Percentiles rank a stretch among this genome's conserved stretches.
Conservation (phyloP, 2,797 vertebrate genomes). For the Limosa lapponica region DNA sequence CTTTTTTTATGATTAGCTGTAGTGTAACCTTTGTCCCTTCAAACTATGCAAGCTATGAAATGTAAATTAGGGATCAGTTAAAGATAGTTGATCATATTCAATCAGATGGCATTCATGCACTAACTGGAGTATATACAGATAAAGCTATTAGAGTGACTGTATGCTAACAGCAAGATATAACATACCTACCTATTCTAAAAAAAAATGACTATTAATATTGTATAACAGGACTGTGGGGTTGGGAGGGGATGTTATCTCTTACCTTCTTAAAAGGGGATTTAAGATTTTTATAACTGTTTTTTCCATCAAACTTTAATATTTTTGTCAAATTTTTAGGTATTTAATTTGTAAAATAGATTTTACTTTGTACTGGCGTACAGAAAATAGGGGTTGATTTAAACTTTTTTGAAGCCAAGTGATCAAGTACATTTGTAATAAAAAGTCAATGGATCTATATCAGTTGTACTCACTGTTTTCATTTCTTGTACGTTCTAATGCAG, state of each 20-base stretch:
- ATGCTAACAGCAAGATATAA: conserved; percentile 78
- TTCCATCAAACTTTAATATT: conserved; percentile 85
- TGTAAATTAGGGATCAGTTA: conserved; percentile 80
- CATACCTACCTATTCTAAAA: conserved; percentile 80
- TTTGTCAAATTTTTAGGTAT: conserved; percentile 84
- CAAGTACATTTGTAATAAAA: conserved; percentile 85
- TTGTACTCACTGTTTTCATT: conserved; percentile 84
- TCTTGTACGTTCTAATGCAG: conserved; percentile 78
- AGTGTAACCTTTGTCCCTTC: conserved; percentile 81
- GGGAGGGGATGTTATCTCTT: conserved; percentile 75
- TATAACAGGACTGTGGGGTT: conserved; percentile 76
- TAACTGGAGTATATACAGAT: conserved; percentile 80
- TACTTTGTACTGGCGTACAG: conserved; percentile 83
- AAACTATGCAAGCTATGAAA: conserved; percentile 83
- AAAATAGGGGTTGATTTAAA: conserved; percentile 83
- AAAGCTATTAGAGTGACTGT: conserved; percentile 79
- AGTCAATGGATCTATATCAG: conserved; percentile 82
- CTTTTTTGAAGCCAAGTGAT: conserved; percentile 83
- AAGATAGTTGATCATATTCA: conserved; percentile 77
- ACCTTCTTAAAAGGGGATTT: conserved; percentile 80
- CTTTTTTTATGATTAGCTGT: conserved; percentile 78
- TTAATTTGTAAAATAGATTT: conserved; percentile 85
- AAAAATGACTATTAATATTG: conserved; percentile 76
- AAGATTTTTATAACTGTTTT: conserved; percentile 84
- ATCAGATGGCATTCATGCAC: conserved; percentile 77